Evolutionary conservation across 2,113 vertebrate species (phyloP), one percentile per base, ranked within the genome.

Genomic region (Passer domesticus): DNA sequence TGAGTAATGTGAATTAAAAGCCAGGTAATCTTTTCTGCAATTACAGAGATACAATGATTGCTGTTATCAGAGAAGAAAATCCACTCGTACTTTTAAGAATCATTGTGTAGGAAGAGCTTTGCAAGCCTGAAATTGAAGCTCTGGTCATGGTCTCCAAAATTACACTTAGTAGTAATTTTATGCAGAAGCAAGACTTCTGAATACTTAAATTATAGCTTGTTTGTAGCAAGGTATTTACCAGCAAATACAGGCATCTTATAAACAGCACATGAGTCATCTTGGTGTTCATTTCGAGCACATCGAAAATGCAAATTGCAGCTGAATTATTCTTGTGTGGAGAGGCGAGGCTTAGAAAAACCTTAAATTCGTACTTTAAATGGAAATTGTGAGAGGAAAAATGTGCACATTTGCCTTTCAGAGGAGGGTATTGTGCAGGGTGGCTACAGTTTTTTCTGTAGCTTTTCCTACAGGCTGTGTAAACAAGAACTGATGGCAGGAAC

Each of bases 181-280:
- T 93, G 80, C 86, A 84, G 88, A 94, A 95, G 58, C 73, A 94
- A 96, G 95, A 88, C 62, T 97, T 97, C 25, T 77, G 90, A 96
- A 96, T 92, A 87, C 90, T 96, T 90, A 95, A 96, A 97, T 96
- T 95, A 94, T 58, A 94, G 78, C 95, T 96, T 97, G 87, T 95
- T 96, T 91, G 86, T 90, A 85, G 80, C 66, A 84, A 95, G 70
- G 79, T 91, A 96, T 94, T 97, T 97, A 94, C 89, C n/a, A 89
- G 63, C 52, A 96, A 95, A 89, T 79, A 77, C 53, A 94, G 81
- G 58, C 95, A 92, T 96, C 88, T 96, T 96, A 91, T 74, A 92
- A 92, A 90, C 79, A 94, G 53, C 84, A 77, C 92, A 82, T 95
- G 84, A 95, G 50, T 97, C 92, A 94, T 96, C 49, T 78, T 53